These are phyloP conservation scores for Amphimedon queenslandica DNA, from an alignment of 37 sponge, comb jelly and placozoan species.

Conservation along the genomic window DNA sequence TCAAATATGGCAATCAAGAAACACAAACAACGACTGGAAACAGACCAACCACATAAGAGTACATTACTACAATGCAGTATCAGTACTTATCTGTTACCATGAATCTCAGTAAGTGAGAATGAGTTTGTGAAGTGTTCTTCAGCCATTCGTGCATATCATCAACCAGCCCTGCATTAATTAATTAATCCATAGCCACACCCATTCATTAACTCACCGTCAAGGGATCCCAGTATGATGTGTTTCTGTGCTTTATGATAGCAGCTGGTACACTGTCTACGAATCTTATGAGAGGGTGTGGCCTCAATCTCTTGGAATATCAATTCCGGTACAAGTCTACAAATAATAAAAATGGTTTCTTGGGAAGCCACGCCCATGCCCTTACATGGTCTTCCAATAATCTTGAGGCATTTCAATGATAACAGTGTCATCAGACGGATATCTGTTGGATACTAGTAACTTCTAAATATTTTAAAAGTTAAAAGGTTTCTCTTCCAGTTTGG, in stretches of 20 bases:
- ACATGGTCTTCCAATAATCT: constrained; percentile 66
- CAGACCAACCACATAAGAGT: too few relatives aligned
- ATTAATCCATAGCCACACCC: background rate
- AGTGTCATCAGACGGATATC: constrained; percentile 14
- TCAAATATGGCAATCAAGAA: too few relatives aligned
- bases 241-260: constrained; percentile 66
- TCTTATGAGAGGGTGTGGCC: constrained; percentile 17
- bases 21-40: too few relatives aligned
- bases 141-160: constrained; percentile 47
- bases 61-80: background rate
- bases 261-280: constrained; percentile 28
- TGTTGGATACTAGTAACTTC: constrained; percentile 13
- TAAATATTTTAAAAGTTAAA: background rate
- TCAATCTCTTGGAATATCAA: constrained; percentile 66
- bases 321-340: constrained; percentile 42
- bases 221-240: constrained; percentile 42
- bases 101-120: constrained; percentile 52
- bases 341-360: constrained; percentile 1
- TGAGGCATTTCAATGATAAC: constrained; percentile 31
- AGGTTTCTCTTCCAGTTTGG: background rate
- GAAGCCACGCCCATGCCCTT: too few relatives aligned
- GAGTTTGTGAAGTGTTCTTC: constrained; percentile 3
- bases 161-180: constrained; percentile 69
- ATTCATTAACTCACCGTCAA: constrained; percentile 30
- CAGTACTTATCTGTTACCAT: constrained; percentile 46